These are phyloP conservation scores for Antechinus flavipes DNA, from an alignment of 2,113 vertebrate genomes.

Conservation along the genomic window DNA sequence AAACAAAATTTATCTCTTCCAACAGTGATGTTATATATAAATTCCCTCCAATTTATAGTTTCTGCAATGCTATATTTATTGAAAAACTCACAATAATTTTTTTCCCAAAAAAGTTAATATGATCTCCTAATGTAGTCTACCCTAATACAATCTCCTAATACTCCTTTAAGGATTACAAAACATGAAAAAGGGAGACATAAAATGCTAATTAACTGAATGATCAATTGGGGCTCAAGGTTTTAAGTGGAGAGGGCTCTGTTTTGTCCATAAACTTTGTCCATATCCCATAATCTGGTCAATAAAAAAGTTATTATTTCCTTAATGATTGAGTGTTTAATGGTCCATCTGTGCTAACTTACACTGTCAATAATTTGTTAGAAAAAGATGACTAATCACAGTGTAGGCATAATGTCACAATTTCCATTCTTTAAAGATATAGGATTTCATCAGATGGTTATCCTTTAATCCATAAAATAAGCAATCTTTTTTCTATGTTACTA, in stretches of 20 bases:
- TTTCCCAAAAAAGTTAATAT: neutral
- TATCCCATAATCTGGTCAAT: neutral
- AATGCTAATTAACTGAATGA: neutral
- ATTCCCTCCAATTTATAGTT: slow-evolving; percentile 8
- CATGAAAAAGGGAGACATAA: neutral
- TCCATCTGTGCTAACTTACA: neutral
- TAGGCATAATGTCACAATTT: neutral
- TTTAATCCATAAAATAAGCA: neutral
- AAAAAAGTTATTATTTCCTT: neutral
- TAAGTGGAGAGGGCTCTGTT: neutral
- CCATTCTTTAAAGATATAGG: neutral
- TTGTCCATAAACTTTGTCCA: neutral
- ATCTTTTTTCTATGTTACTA: neutral
- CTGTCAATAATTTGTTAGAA: neutral
- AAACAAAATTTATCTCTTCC: slow-evolving; percentile 30
- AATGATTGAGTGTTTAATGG: neutral
- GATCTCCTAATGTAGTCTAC: no score
- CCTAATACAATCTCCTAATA: neutral
- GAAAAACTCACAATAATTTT: slow-evolving; percentile 31
- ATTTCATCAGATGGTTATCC: neutral
- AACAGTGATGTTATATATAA: neutral
- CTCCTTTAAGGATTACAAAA: neutral
- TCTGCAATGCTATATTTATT: neutral
- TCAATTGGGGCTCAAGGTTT: neutral
- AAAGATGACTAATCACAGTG: neutral